Evolutionary conservation across 2,113 vertebrate species (phyloP), one percentile per base, ranked within the genome.

Genomic region (Isichthys henryi): DNA sequence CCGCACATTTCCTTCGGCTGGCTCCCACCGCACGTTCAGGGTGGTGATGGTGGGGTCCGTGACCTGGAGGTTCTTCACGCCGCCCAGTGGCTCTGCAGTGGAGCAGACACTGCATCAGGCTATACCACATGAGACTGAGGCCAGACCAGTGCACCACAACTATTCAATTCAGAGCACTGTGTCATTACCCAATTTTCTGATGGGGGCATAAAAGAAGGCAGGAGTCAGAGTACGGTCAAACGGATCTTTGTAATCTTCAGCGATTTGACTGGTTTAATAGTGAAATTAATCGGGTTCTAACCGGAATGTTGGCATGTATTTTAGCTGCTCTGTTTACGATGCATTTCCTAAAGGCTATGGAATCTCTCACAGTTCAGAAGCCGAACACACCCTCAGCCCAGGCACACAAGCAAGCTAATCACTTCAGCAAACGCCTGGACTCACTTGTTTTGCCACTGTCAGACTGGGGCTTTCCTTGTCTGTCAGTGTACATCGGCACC

Each of bases 401-500:
- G 39, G n/a, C 19, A 3, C 45, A 84, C 82, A 48, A 13, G 39
- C 82, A 3, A 48, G 17, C 80, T 48, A 11, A 48, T 17, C 80
- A 23, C 6, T 8, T 10, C 13, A 31, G 19, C 17, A 21, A 10
- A 43, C 5, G 77, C 5, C 13, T 9, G n/a, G 31, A 96, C 98
- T 97, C 93, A 99, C 98, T 95, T 3, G 98, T 99, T 90, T 93
- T 98, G 89, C 95, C 98, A 13, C 86, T 95, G 88, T 97, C 97
- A 11, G 96, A 94, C 15, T 95, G 95, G 31, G 96, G 97, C 0
- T 97, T 97, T 0, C 98, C 98, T 62, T 99, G 98, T 0, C 98
- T 97, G 89, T 99, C 98, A 0, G 97, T 93, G 58, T 98, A 99
- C 82, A 97, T 96, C 0, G 98, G 98, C 85, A 99, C 94, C 88